Evolutionary conservation across 2,888 invertebrate genomes (phyloP).

Genomic region (Strigamia maritima): DNA sequence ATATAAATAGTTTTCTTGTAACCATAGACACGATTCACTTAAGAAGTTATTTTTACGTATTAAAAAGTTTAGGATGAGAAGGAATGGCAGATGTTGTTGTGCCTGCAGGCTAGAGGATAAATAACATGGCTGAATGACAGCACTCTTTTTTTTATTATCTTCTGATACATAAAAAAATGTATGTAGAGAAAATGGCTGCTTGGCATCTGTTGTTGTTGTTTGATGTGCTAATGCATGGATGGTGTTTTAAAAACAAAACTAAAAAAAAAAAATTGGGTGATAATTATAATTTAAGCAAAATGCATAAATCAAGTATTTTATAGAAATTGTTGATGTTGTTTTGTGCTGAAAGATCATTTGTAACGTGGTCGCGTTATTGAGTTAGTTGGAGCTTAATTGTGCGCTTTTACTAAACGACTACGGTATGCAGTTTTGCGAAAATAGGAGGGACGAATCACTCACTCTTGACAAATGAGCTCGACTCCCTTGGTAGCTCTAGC

Average conservation of each 20-base stretch:
- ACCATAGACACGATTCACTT: background rate
- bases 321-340: background rate
- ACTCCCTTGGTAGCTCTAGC: constrained; percentile 28
- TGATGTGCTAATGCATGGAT: background rate
- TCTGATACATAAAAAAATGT: background rate
- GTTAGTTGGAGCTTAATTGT: constrained; percentile 24
- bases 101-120: constrained; percentile 12
- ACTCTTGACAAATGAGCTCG: constrained; percentile 31
- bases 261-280: background rate
- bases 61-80: background rate
- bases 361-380: constrained; percentile 21
- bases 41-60: constrained; percentile 13
- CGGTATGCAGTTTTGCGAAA: constrained; percentile 29
- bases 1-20: background rate
- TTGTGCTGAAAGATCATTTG: constrained; percentile 30
- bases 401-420: constrained; percentile 10
- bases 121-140: constrained; percentile 30
- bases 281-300: background rate
- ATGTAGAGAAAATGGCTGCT: background rate
- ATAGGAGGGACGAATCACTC: constrained; percentile 30
- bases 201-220: constrained; percentile 19
- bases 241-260: background rate
- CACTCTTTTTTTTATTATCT: background rate
- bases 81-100: constrained; percentile 17
- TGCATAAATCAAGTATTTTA: background rate